Evolutionary conservation across 2,113 vertebrate genomes (phyloP), one percentile per base, ranked within the genome.

Genomic region (Halichoeres trimaculatus): DNA sequence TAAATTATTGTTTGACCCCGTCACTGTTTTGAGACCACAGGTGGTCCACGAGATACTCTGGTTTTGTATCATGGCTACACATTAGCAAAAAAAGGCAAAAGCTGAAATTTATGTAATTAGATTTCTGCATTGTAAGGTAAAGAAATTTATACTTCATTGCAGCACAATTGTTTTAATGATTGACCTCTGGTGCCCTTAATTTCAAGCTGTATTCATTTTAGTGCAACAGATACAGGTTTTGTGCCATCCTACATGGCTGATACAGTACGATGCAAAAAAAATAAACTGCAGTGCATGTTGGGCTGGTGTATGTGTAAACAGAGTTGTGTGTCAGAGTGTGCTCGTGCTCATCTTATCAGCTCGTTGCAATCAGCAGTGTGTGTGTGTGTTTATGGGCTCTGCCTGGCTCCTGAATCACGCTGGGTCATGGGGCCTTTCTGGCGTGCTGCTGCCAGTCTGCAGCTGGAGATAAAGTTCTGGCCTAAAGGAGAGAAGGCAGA

Each of bases 381-480:
- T 68, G 75, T 23, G 59, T 70, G 79, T 68, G 75, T 74, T 74
- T 56, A 30, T 16, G 35, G 50, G 52, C 70, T 68, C 73, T 26
- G 74, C 47, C 52, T 73, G 48, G 43, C 54, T 70, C 54, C 74
- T 56, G 43, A 84, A 80, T 79, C 67, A 22, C 7, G 26, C 48
- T 13, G 19, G 55, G 70, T 84, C 30, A 45, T 11, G 30, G 51
- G 80, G 56, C 45, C 65, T 83, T 47, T 71, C 62, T 72, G 83
- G 73, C 58, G 17, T 14, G 8, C 59, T 19, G 74, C 47, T 75
- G 80, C 83, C 71, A 50, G 79, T 88, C 90, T 92, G 90, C 63
- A 78, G 80, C 72, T 43, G 13, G 43, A 89, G 91, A 92, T 90
- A 91, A 90, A 85, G 81, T 78, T 78, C 70, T 76, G 79, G 78